These are phyloP conservation scores for Choristoneura fumiferana DNA, from an alignment of 1,140 invertebrate genomes.

Conservation along the genomic window DNA sequence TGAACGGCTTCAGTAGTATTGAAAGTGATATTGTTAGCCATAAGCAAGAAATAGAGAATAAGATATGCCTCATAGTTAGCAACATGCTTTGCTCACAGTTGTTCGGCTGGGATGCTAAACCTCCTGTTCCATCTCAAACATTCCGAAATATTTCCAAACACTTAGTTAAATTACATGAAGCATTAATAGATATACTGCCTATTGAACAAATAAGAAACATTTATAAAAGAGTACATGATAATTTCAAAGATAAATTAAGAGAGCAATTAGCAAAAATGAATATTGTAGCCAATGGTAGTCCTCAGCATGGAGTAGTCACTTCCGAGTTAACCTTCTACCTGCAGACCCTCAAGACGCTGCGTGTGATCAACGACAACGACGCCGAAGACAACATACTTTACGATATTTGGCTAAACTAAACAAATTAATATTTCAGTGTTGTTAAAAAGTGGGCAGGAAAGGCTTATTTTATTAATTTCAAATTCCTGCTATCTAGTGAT, in stretches of 20 bases:
- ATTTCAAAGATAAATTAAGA: slow-evolving; percentile 92
- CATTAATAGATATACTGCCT: slow-evolving; percentile 89
- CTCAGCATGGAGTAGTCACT: slow-evolving; percentile 96
- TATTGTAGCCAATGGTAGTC: slow-evolving; percentile 96
- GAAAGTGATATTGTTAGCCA: slow-evolving; percentile 92
- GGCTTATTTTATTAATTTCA: too few species aligned
- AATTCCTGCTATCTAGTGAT: too few species aligned
- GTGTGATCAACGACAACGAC: slow-evolving; percentile 87
- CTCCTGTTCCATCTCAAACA: slow-evolving; percentile 95
- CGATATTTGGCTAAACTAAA: slow-evolving; percentile 85
- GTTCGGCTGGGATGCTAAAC: slow-evolving; percentile 93
- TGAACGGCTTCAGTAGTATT: slow-evolving; percentile 81
- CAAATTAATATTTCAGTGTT: too few species aligned
- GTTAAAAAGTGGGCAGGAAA: too few species aligned
- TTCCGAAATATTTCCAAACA: slow-evolving; percentile 96
- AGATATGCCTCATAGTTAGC: slow-evolving; percentile 93
- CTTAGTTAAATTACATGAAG: slow-evolving; percentile 95
- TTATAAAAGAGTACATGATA: slow-evolving; percentile 90
- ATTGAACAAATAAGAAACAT: slow-evolving; percentile 84
- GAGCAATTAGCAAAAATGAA: slow-evolving; percentile 92
- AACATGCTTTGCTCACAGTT: slow-evolving; percentile 89
- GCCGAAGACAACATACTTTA: slow-evolving; percentile 86
- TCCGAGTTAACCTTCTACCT: slow-evolving; percentile 97
- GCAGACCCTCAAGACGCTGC: slow-evolving; percentile 92
- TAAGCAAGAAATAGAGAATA: slow-evolving; percentile 93